Percentiles rank a stretch among this genome's conserved stretches.
Evolutionary conservation across 2,888 invertebrate genomes (phyloP).

Genomic region (Epirrhoe tristata): DNA sequence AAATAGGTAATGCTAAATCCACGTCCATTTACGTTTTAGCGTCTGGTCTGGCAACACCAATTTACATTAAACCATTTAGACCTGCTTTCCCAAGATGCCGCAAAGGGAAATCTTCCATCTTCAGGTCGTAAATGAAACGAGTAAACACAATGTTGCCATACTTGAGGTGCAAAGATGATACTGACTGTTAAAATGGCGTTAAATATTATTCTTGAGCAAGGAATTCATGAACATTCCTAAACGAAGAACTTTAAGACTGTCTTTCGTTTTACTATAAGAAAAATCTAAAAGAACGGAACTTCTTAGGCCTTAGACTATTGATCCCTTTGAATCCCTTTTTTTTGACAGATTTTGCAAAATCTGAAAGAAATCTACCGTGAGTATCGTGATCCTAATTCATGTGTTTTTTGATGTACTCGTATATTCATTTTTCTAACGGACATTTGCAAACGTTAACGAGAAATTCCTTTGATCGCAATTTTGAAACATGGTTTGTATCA

Average conservation of each 20-base stretch:
- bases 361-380: no score
- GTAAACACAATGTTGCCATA: conserved; percentile 22
- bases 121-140: conserved; percentile 14
- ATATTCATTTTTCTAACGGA: no score
- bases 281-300: no score
- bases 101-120: conserved; percentile 14
- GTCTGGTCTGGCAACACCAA: conserved; percentile 13
- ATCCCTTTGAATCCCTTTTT: no score
- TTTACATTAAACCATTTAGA: conserved; percentile 12
- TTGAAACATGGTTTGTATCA: no score
- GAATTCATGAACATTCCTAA: neutral
- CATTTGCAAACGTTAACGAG: no score
- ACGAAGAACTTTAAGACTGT: neutral
- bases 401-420: no score
- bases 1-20: neutral
- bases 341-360: no score
- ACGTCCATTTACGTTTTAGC: conserved; percentile 2
- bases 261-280: no score
- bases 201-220: neutral
- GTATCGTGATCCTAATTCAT: no score
- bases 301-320: no score
- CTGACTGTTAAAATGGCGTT: neutral
- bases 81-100: conserved; percentile 16
- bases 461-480: no score
- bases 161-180: conserved; percentile 5